phyloP scores from a whole-genome alignment of 2,797 vertebrate species.

The Lacerta bilineata region DNA sequence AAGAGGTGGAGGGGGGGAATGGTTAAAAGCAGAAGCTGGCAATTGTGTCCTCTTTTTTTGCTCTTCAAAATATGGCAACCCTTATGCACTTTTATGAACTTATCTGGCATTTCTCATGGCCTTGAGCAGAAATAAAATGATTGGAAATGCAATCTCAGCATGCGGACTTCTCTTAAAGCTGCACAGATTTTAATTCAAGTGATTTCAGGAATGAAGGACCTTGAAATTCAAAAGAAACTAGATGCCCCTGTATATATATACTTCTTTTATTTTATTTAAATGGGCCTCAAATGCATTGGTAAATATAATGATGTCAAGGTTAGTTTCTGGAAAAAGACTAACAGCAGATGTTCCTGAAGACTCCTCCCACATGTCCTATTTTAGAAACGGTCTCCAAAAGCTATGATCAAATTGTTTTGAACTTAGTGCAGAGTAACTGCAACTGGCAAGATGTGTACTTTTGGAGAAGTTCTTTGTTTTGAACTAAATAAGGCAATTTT shows the following conservation, averaged over 20 bases:
- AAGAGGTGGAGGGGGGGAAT: too few species aligned
- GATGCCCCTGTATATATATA: background rate
- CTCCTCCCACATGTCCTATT: background rate
- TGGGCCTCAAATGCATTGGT: background rate
- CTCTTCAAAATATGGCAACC: too few species aligned
- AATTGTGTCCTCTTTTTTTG: too few species aligned
- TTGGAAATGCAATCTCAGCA: background rate
- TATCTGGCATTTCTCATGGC: background rate
- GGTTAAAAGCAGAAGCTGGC: too few species aligned
- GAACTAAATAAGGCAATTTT: slow-evolving; percentile 18
- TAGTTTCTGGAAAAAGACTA: slow-evolving; percentile 1
- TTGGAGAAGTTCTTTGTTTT: slow-evolving; percentile 37
- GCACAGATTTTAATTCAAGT: background rate
- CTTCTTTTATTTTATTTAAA: background rate
- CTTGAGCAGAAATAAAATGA: background rate
- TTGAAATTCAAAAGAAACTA: background rate
- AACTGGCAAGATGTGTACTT: slow-evolving; percentile 16
- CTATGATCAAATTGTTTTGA: slow-evolving; percentile 34
- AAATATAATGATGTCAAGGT: slow-evolving; percentile 19
- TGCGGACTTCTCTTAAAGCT: background rate
- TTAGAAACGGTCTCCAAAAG: slow-evolving; percentile 21
- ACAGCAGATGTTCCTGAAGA: slow-evolving; percentile 27
- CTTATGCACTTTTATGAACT: background rate
- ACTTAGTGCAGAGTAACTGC: slow-evolving; percentile 20
- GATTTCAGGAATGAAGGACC: background rate